Evolutionary conservation across 2,888 invertebrate species (phyloP), one percentile per base, ranked within the genome.

Genomic region (Cetonia aurata): DNA sequence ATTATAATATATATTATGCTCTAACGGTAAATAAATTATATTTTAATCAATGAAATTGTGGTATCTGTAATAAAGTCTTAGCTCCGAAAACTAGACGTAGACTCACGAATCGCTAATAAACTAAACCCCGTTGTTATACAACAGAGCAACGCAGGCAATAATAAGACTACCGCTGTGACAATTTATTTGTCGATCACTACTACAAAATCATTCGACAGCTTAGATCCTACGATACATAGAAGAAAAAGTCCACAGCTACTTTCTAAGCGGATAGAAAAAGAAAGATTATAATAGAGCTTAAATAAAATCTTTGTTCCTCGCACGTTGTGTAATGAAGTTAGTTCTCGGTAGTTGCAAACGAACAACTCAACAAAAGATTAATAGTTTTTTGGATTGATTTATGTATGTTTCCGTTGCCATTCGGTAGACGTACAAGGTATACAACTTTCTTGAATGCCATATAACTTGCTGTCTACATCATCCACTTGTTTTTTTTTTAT

Each of bases 151-250:
- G 13, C 15, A 48, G 3, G 10, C 33, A 31, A 50, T 56, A 67
- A 67, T 67, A 67, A 33, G 57, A 67, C 71, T 53, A 67, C 71
- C 71, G 67, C 67, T 41, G 67, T 53, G 67, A 71, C 67, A 60
- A 71, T 67, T 71, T 71, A 71, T 71, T 67, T 71, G 60, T 46
- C 44, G 60, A 59, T 67, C 67, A 44, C 59, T 67, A 67, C 69
- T 56, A 13, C 62, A 62, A 65, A 62, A 55, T 70, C 17, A 31
- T 62, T 50, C 62, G 42, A 55, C 48, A 52, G 41, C 42, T n/a
- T 15, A 57, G 42, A 37, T 12, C n/a, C 15, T 48, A 48, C 50
- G 13, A 48, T 50, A 62, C 3, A 33, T 19, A 15, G 15, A 12
- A 12, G 37, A 12, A 48, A 65, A 62, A 50, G n/a, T 6, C 41